Evolutionary conservation across 2,113 vertebrate genomes (phyloP).

Genomic region (Lepidothrix coronata): DNA sequence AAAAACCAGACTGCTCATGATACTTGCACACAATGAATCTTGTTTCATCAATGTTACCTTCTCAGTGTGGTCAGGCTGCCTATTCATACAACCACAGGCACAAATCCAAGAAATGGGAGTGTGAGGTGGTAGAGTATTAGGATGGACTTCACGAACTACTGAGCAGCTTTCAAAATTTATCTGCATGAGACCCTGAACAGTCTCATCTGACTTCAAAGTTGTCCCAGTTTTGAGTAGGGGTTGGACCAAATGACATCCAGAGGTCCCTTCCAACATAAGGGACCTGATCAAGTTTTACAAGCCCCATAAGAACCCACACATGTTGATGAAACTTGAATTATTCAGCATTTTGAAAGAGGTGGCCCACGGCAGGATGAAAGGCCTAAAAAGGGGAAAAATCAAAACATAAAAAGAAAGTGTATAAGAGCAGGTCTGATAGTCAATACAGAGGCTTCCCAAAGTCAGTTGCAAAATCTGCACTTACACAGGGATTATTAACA

Average conservation of each 20-base stretch:
- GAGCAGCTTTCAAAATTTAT: not conserved
- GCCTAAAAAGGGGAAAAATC: not conserved
- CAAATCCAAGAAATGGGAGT: not conserved
- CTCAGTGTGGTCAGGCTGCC: not conserved
- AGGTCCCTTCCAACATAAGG: not conserved
- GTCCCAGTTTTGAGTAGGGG: not conserved
- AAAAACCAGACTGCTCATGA: not conserved
- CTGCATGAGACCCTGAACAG: not conserved
- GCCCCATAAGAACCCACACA: not conserved
- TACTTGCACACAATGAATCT: not conserved
- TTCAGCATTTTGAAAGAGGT: not conserved
- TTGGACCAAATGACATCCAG: not conserved
- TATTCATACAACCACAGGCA: not conserved
- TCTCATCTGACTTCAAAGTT: not conserved
- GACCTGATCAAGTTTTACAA: not conserved
- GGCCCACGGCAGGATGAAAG: not conserved
- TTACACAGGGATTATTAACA: not conserved
- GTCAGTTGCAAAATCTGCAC: not conserved
- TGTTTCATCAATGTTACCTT: not conserved
- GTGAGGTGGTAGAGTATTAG: not conserved
- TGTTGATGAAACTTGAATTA: not conserved
- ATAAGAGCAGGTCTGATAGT: not conserved
- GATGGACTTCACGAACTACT: not conserved
- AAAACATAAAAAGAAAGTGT: not conserved
- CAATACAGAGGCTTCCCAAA: not conserved